Evolutionary conservation across 2,797 vertebrate species (phyloP), one percentile per base, ranked within the genome.

Genomic region (Periparus ater): DNA sequence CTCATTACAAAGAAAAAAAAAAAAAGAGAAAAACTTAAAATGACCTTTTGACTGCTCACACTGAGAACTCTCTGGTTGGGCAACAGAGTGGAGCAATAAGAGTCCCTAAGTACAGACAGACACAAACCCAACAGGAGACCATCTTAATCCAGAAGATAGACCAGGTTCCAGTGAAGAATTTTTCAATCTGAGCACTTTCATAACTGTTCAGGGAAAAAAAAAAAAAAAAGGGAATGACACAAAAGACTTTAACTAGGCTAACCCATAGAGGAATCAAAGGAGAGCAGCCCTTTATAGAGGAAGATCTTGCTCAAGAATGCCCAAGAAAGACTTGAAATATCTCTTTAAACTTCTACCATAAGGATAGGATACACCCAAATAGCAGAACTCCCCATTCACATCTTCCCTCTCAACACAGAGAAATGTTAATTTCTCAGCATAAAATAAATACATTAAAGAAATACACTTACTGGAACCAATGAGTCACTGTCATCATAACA

Each of bases 131-230:
- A 86, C 99, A 99, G 81, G 99, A 99, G 4, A 86, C 98, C 98
- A 99, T 99, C 98, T 99, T 99, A 96, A 99, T 98, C 99, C 99
- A 99, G 98, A 99, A 99, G 91, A 98, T 98, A 4, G 99, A 99
- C 98, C 98, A 98, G 97, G 98, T 99, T 26, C 98, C 98, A 0
- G 98, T 98, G 95, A 99, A 98, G 92, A 99, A 98, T 87, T 98
- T 98, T 97, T 99, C 99, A 13, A 99, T 99, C 96, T 98, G 97
- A 91, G 99, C 99, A 38, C 97, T 91, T 77, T 99, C 98, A 1
- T 98, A 99, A 95, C 99, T 99, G 97, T 61, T 82, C 93, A 82
- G 47, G 47, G 10, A 80, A 38, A 48, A 29, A 48, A 67, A 34
- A 26, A 23, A 51, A 23, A 36, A 26, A 42, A 66, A 71, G 44